Evolutionary conservation across 1,140 invertebrate species (phyloP), one percentile per base, ranked within the genome.

Genomic region (Monomorium pharaonis): DNA sequence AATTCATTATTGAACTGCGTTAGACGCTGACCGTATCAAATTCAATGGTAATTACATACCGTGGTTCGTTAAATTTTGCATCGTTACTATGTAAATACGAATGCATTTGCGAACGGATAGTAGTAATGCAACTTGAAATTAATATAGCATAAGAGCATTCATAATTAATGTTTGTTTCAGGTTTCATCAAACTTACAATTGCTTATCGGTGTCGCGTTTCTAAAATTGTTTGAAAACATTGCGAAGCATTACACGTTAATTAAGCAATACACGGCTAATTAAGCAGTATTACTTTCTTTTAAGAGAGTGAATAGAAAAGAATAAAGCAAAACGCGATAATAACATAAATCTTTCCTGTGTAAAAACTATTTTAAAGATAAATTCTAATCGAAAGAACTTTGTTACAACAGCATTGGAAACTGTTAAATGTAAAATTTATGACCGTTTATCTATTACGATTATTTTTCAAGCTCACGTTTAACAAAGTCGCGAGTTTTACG

Each of bases 1-100:
- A 83, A n/a, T 67, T 70, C 27, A 56, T 83, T 58, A 58, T 72
- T 37, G 51, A 83, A 83, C 16, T 42, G 62, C 18, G 9, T 72
- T 33, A 72, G n/a, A 72, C 10, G 12, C 5, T 30, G 21, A 30
- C 18, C 6, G 18, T 30, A 56, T 56, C 37, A 70, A 27, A 56
- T 78, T 65, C 44, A 21, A 72, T 58, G 5, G 3, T 81, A 81
- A 81, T 81, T 70, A 70, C 65, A 56, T 33, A 3, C 5, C 21
- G 9, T n/a, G 49, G 47, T 56, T 72, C 49, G 65, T 72, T 72
- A 72, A 72, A 72, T 72, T 58, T 72, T 60, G 24, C 51, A 44
- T 72, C 18, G 49, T 33, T 58, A 21, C 33, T 54, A 27, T 24
- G 24, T 72, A 24, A 56, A 83, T 72, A 58, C 33, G 27, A 83